These are phyloP conservation scores for Drosophila infuscata DNA, from an alignment of 2,888 invertebrate genomes.

Conservation along the genomic window DNA sequence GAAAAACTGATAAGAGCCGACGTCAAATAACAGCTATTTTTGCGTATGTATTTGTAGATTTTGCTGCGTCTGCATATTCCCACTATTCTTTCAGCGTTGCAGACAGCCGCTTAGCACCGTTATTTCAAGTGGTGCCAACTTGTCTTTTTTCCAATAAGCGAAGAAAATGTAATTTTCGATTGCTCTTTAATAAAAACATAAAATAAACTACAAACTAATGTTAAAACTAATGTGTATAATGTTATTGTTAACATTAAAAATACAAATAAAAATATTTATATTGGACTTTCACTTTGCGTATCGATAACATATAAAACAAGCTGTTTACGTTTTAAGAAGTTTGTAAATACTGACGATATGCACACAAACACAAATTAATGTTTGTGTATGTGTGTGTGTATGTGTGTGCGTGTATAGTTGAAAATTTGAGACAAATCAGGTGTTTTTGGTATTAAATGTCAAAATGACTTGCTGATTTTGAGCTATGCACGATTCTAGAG, in stretches of 20 bases:
- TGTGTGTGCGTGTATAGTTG: neutral
- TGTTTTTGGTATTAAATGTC: neutral
- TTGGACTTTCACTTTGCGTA: neutral
- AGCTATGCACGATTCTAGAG: neutral
- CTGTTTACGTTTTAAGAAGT: neutral
- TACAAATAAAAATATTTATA: neutral
- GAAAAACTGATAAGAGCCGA: slow-evolving; percentile 27
- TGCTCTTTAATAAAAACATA: neutral
- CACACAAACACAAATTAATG: neutral
- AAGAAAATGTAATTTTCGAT: neutral
- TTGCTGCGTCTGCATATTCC: neutral
- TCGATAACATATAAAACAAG: neutral
- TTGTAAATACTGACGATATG: neutral
- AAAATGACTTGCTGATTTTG: neutral
- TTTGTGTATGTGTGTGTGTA: neutral
- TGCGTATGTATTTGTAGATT: neutral
- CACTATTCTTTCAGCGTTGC: neutral
- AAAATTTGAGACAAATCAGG: neutral
- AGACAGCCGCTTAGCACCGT: neutral
- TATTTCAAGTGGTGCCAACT: neutral
- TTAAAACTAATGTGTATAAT: neutral
- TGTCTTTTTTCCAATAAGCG: too few species aligned
- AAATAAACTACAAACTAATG: neutral
- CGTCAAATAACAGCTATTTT: slow-evolving; percentile 19
- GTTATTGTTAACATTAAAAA: neutral